Percentiles rank a stretch among this genome's conserved stretches.
phyloP scores from a whole-genome alignment of 2,113 vertebrate species.

The Syngnathus scovelli region DNA sequence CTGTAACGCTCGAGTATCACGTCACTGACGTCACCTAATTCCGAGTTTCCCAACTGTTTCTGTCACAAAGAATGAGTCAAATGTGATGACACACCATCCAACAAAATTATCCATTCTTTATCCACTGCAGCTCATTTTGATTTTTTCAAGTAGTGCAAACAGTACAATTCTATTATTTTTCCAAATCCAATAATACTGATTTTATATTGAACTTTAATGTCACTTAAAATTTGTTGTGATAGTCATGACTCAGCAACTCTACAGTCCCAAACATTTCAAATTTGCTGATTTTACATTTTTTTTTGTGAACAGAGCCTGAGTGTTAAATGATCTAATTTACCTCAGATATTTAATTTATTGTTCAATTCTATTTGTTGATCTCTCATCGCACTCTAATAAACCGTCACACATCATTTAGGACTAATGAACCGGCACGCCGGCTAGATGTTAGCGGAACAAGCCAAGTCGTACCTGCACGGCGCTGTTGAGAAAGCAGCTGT shows the following conservation, averaged over 20 bases:
- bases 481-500: constrained; percentile 98
- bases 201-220: too few species aligned
- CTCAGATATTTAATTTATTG: too few species aligned
- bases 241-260: too few species aligned
- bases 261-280: too few species aligned
- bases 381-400: neutral
- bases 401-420: neutral
- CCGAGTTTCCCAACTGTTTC: neutral
- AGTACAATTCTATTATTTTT: too few species aligned
- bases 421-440: neutral
- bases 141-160: too few species aligned
- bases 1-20: neutral
- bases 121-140: neutral
- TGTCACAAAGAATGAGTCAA: neutral
- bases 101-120: neutral
- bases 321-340: too few species aligned
- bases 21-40: neutral
- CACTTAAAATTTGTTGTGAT: too few species aligned
- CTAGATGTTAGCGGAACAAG: neutral
- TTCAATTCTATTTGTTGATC: neutral
- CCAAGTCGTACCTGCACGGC: constrained; percentile 87
- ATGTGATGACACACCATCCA: neutral
- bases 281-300: too few species aligned
- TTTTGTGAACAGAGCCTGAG: too few species aligned
- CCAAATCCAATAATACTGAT: too few species aligned